These are phyloP conservation scores for Heterotis niloticus DNA, from an alignment of 2,113 vertebrate genomes.

Conservation along the genomic window DNA sequence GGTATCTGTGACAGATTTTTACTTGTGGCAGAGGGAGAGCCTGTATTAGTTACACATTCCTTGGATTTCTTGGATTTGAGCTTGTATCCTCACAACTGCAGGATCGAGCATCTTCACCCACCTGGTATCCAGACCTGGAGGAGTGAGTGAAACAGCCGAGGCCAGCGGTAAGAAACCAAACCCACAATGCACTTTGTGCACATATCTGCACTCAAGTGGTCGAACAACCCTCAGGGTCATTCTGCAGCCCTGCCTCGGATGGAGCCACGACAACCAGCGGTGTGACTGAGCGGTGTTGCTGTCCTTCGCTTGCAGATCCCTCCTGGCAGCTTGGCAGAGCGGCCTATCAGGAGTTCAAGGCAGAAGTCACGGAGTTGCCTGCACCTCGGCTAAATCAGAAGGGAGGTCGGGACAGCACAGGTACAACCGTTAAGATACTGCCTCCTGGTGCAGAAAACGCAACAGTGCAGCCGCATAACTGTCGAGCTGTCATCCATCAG, in stretches of 20 bases:
- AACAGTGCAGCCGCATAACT: neutral
- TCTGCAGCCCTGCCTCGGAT: neutral
- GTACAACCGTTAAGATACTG: slow-evolving; percentile 36
- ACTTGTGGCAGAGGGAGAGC: neutral
- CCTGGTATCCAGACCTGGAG: slow-evolving; percentile 52
- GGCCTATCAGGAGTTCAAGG: slow-evolving; percentile 83
- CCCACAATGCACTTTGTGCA: neutral
- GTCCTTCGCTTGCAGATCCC: slow-evolving; percentile 48
- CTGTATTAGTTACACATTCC: neutral
- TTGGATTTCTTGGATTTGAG: neutral
- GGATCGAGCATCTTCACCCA: slow-evolving; percentile 50
- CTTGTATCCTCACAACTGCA: slow-evolving; percentile 28
- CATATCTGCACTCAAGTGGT: too few species aligned
- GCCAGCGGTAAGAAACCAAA: slow-evolving; percentile 29
- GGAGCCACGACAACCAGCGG: neutral
- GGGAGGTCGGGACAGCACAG: slow-evolving; percentile 38
- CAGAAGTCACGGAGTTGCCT: slow-evolving; percentile 76
- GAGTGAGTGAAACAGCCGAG: slow-evolving; percentile 55
- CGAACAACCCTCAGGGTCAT: neutral
- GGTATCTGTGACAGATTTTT: neutral
- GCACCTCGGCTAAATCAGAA: slow-evolving; percentile 60
- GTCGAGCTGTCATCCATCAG: neutral
- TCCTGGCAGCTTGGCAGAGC: slow-evolving; percentile 60
- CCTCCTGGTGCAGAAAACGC: slow-evolving; percentile 16
- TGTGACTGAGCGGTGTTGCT: neutral